phyloP scores from a whole-genome alignment of 2,888 invertebrate genomes.

The Drosophila mettleri region DNA sequence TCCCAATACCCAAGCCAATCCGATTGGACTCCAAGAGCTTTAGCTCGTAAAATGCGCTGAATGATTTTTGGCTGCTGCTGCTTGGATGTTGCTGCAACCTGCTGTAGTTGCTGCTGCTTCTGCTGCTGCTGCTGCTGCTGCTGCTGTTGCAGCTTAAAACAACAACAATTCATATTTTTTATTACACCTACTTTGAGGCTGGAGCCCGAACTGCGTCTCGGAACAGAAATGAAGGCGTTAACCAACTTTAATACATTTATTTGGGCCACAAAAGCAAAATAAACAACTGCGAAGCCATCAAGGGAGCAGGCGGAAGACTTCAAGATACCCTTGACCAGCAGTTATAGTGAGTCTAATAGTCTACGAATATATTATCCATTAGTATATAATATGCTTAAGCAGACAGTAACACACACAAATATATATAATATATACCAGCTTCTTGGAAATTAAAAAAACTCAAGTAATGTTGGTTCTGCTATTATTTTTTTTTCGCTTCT shows the following conservation, averaged over 20 bases:
- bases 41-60: constrained; percentile 65
- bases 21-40: constrained; percentile 20
- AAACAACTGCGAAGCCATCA: constrained; percentile 9
- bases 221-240: constrained; percentile 74
- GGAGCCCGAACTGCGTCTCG: constrained; percentile 12
- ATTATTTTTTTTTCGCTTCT: background rate
- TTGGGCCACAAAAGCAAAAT: constrained; percentile 71
- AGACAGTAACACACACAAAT: too few relatives aligned
- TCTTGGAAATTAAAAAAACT: background rate
- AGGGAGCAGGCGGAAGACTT: background rate
- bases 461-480: too few relatives aligned
- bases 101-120: constrained; percentile 29
- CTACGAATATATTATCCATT: too few relatives aligned
- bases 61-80: constrained; percentile 66
- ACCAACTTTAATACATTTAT: constrained; percentile 83
- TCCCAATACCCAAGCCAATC: constrained; percentile 10
- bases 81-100: constrained; percentile 32
- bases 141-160: constrained; percentile 60
- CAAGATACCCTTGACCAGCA: constrained; percentile 6
- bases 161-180: constrained; percentile 79
- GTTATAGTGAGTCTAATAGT: background rate
- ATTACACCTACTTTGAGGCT: constrained; percentile 71
- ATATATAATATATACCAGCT: background rate
- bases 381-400: too few relatives aligned
- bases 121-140: constrained; percentile 25